Percentiles rank a stretch among this genome's conserved stretches.
Evolutionary conservation across 1,140 invertebrate species (phyloP).

Genomic region (Sitodiplosis mosellana): DNA sequence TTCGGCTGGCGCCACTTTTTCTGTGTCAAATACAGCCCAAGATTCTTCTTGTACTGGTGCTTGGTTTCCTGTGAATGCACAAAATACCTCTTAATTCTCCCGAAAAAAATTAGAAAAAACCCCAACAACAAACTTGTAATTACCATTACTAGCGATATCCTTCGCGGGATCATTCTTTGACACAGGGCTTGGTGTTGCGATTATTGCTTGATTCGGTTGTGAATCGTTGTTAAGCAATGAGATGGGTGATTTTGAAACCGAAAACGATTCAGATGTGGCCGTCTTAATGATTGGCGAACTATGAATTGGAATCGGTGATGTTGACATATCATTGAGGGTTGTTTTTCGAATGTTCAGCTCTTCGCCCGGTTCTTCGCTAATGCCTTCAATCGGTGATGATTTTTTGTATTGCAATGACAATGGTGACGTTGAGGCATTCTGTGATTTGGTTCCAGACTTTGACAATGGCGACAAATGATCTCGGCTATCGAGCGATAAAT

Average conservation of each 20-base stretch:
- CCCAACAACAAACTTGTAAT: no score
- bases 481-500: slow-evolving; percentile 20
- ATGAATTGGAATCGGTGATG: slow-evolving; percentile 21
- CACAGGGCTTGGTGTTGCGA: slow-evolving; percentile 13
- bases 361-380: neutral
- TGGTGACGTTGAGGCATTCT: slow-evolving; percentile 2
- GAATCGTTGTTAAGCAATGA: slow-evolving; percentile 13
- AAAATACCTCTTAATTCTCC: no score
- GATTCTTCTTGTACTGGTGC: slow-evolving; percentile 10
- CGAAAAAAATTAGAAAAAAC: no score
- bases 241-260: slow-evolving; percentile 19
- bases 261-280: slow-evolving; percentile 3
- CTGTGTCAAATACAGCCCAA: slow-evolving; percentile 21
- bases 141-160: slow-evolving; percentile 14
- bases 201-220: neutral
- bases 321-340: slow-evolving; percentile 21
- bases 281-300: slow-evolving; percentile 11
- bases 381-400: neutral
- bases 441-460: slow-evolving; percentile 1
- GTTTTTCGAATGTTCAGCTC: neutral
- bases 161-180: slow-evolving; percentile 20
- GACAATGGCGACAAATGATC: slow-evolving; percentile 17
- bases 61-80: no score
- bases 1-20: neutral
- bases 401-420: neutral